Percentiles rank a stretch among this genome's conserved stretches.
Evolutionary conservation across 2,888 invertebrate genomes (phyloP).

Genomic region (Punctoribates punctum): DNA sequence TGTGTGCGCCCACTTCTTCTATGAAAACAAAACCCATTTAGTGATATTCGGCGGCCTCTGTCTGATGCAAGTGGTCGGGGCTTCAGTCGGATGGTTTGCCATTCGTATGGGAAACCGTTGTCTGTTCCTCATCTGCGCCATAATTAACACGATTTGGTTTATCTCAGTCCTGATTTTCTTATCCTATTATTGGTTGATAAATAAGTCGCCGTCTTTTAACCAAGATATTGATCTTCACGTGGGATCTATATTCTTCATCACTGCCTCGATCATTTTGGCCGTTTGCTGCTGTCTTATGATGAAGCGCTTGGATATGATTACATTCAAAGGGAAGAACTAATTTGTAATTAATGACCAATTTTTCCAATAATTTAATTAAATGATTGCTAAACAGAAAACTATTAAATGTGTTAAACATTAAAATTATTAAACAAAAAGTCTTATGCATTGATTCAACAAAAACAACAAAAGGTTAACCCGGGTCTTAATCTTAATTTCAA

Average conservation of each 20-base stretch:
- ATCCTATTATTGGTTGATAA: background rate
- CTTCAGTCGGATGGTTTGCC: background rate
- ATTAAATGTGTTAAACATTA: too few relatives aligned
- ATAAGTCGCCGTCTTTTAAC: background rate
- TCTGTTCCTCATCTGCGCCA: background rate
- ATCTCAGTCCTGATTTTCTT: background rate
- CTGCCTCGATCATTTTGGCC: background rate
- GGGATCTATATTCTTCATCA: background rate
- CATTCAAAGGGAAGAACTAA: too few relatives aligned
- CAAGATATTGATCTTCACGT: background rate
- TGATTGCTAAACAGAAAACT: too few relatives aligned
- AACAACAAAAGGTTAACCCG: too few relatives aligned
- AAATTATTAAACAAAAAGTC: too few relatives aligned
- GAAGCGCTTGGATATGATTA: background rate
- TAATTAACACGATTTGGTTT: background rate
- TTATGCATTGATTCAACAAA: too few relatives aligned
- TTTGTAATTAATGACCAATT: too few relatives aligned
- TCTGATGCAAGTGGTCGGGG: background rate
- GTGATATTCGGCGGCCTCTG: background rate
- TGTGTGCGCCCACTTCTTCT: background rate
- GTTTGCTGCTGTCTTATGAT: background rate
- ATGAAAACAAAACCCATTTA: slow-evolving; percentile 1
- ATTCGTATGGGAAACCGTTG: background rate
- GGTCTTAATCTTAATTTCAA: too few relatives aligned
- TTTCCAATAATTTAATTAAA: too few relatives aligned